These are phyloP conservation scores for Pinctada fucata DNA, from an alignment of 2,888 invertebrate species.

Conservation along the genomic window DNA sequence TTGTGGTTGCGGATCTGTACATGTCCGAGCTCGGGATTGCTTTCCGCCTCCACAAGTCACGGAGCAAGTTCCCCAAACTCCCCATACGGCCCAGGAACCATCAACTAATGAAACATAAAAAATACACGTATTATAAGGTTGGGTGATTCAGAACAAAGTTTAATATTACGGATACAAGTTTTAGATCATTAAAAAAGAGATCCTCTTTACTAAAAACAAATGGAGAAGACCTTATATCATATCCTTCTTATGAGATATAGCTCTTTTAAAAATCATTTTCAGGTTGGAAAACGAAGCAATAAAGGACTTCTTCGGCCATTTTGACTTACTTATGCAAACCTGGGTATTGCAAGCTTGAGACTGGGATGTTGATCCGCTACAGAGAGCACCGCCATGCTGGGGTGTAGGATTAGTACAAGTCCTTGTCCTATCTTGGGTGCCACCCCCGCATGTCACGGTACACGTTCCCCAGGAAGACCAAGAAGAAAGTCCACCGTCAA, in stretches of 20 bases:
- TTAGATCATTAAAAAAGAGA: too few relatives aligned
- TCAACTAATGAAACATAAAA: too few relatives aligned
- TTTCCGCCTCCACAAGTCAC: slow-evolving; percentile 8
- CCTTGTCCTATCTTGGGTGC: slow-evolving; percentile 40
- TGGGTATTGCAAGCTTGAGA: slow-evolving; percentile 58
- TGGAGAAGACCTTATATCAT: too few relatives aligned
- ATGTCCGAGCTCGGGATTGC: slow-evolving; percentile 4
- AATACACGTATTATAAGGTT: neutral
- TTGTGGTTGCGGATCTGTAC: slow-evolving; percentile 17
- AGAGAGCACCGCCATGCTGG: slow-evolving; percentile 59
- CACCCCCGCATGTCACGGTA: slow-evolving; percentile 32
- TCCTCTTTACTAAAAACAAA: too few relatives aligned
- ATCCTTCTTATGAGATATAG: too few relatives aligned
- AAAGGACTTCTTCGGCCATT: too few relatives aligned
- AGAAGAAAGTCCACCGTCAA: slow-evolving; percentile 56
- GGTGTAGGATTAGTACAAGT: slow-evolving; percentile 51
- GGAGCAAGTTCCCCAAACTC: slow-evolving; percentile 14
- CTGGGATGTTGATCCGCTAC: slow-evolving; percentile 48
- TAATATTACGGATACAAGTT: too few relatives aligned
- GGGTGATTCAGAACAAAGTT: neutral
- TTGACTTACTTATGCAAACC: slow-evolving; percentile 66
- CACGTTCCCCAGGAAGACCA: slow-evolving; percentile 55
- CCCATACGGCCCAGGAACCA: slow-evolving; percentile 16
- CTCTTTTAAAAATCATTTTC: too few relatives aligned
- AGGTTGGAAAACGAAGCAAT: too few relatives aligned